Percentiles rank a stretch among this genome's conserved stretches.
Conservation (phyloP, 2,113 vertebrate genomes). For the Proterorhinus semilunaris region DNA sequence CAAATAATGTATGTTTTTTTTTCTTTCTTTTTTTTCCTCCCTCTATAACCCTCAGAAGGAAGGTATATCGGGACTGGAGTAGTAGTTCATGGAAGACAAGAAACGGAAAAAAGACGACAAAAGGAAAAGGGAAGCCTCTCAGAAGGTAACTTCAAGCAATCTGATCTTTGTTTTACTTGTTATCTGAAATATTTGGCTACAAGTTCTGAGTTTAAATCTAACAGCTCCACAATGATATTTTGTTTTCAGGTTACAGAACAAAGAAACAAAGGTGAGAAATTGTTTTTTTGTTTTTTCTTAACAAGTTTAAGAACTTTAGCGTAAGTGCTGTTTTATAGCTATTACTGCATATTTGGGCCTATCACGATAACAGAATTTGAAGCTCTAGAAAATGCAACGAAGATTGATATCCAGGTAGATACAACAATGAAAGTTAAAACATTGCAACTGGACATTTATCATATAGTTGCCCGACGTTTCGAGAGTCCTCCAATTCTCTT, state of each 20-base stretch:
- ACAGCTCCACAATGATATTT: slow-evolving; percentile 29
- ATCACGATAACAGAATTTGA: too few relatives aligned
- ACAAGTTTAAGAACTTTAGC: neutral
- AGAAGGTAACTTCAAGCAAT: slow-evolving; percentile 83
- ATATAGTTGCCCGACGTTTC: too few relatives aligned
- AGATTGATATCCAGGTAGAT: too few relatives aligned
- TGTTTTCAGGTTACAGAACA: slow-evolving; percentile 91
- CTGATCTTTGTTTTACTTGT: neutral
- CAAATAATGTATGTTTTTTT: neutral
- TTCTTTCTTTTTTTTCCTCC: neutral
- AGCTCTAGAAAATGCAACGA: too few relatives aligned
- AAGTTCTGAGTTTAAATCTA: neutral
- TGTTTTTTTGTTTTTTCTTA: neutral
- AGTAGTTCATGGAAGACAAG: slow-evolving; percentile 99
- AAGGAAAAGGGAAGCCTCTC: slow-evolving; percentile 98
- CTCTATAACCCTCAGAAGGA: slow-evolving; percentile 69
- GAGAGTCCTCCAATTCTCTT: too few relatives aligned
- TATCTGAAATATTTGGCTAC: neutral
- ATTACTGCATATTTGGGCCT: too few relatives aligned
- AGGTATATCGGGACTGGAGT: slow-evolving; percentile 95
- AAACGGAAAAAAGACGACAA: slow-evolving; percentile 99
- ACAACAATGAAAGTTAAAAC: too few relatives aligned
- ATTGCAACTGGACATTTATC: too few relatives aligned
- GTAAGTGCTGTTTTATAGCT: neutral
- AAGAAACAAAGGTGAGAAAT: slow-evolving; percentile 98